These are phyloP conservation scores for Oreonectes daqikongensis DNA, from an alignment of 2,797 vertebrate genomes.

Conservation along the genomic window DNA sequence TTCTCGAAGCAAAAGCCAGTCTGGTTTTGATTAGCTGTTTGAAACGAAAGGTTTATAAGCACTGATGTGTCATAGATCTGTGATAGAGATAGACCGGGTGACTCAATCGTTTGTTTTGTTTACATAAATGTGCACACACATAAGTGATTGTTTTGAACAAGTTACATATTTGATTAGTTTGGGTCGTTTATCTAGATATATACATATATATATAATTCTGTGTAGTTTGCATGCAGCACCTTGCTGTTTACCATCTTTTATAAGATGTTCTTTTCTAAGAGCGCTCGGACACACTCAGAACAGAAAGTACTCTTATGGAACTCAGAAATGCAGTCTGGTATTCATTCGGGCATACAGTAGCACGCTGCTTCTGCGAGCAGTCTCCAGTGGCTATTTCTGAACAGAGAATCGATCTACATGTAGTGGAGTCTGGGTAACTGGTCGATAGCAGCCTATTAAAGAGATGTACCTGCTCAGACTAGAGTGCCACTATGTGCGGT, in stretches of 20 bases:
- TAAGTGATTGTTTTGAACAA: background rate
- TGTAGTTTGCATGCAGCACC: background rate
- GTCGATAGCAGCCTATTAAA: slow-evolving; percentile 55
- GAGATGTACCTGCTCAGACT: slow-evolving; percentile 47
- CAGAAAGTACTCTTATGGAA: slow-evolving; percentile 8
- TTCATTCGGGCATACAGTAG: background rate
- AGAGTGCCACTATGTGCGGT: slow-evolving; percentile 33
- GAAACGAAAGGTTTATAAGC: slow-evolving; percentile 20
- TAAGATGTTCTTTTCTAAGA: slow-evolving; percentile 16
- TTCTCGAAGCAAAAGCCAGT: slow-evolving; percentile 5
- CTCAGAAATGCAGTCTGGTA: slow-evolving; percentile 27
- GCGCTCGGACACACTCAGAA: background rate
- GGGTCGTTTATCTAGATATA: background rate
- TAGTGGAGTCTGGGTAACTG: slow-evolving; percentile 44
- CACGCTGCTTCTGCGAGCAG: slow-evolving; percentile 5
- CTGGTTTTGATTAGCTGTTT: slow-evolving; percentile 25
- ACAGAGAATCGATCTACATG: slow-evolving; percentile 46
- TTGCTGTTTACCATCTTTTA: slow-evolving; percentile 9
- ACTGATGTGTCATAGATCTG: slow-evolving; percentile 19
- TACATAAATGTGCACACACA: background rate
- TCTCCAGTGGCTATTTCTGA: slow-evolving; percentile 52
- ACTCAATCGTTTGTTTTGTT: background rate
- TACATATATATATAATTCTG: no score
- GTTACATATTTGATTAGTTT: background rate
- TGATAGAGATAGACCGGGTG: background rate